These are phyloP conservation scores for Scolopax bukidnonensis DNA, from an alignment of 2,797 vertebrate species.

Conservation along the genomic window DNA sequence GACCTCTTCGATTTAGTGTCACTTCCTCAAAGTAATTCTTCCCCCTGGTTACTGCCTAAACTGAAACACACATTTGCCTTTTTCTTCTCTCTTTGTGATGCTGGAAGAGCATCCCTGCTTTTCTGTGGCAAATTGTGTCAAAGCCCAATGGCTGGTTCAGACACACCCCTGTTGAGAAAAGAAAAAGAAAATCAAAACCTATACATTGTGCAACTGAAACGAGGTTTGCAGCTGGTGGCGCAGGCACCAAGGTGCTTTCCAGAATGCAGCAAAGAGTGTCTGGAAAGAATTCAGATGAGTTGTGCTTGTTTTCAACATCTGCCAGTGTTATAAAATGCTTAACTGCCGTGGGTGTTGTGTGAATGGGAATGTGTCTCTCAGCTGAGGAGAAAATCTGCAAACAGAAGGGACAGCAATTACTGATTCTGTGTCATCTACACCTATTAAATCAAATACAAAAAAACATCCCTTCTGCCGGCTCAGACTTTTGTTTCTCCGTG, in stretches of 20 bases:
- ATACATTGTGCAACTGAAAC: fast-evolving
- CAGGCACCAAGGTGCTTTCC: background rate
- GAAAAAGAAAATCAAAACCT: background rate
- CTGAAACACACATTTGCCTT: background rate
- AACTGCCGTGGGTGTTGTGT: background rate
- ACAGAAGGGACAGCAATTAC: background rate
- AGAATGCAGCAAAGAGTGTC: background rate
- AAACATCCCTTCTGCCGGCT: background rate
- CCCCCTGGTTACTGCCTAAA: background rate
- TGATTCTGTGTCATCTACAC: background rate
- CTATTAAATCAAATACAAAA: background rate
- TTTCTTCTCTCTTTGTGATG: background rate
- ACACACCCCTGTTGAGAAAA: background rate
- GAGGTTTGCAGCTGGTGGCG: background rate
- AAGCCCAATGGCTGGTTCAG: background rate
- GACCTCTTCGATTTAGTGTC: background rate
- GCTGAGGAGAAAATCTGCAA: background rate
- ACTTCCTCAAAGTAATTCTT: background rate
- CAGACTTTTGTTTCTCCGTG: background rate
- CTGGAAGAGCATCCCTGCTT: background rate
- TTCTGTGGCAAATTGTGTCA: background rate
- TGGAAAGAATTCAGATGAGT: background rate
- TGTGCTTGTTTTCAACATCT: background rate
- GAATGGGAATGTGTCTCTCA: background rate
- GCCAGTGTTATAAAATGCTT: background rate